phyloP scores from a whole-genome alignment of 1,140 invertebrate genomes.

The Onthophagus taurus region DNA sequence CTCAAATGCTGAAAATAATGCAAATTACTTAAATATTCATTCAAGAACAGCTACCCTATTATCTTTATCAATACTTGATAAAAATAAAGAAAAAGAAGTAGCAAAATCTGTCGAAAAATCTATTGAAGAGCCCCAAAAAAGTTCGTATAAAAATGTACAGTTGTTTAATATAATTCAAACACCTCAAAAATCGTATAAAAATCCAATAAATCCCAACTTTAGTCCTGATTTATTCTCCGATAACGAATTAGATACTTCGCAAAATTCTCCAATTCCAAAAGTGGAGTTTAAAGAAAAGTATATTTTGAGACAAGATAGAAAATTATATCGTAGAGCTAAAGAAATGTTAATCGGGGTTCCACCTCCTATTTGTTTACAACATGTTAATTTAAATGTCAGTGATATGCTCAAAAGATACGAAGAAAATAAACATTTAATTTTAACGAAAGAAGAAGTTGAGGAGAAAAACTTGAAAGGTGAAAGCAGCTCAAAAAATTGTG shows the following conservation, averaged over 20 bases:
- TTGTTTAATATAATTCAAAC: constrained; percentile 18
- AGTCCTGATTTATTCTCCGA: constrained; percentile 50
- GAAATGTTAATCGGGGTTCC: constrained; percentile 47
- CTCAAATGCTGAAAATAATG: constrained; percentile 8
- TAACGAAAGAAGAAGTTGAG: constrained; percentile 13
- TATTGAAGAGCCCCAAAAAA: background rate
- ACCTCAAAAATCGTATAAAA: constrained; percentile 22
- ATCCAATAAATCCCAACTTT: constrained; percentile 18
- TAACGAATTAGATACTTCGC: constrained; percentile 30
- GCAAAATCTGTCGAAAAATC: background rate
- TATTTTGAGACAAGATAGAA: constrained; percentile 26
- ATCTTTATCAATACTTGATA: background rate
- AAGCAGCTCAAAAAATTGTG: background rate
- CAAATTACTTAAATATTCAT: background rate
- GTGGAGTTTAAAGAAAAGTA: constrained; percentile 20
- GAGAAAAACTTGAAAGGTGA: constrained; percentile 3
- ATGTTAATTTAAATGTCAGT: constrained; percentile 47
- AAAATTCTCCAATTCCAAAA: constrained; percentile 5
- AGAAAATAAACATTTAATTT: constrained; percentile 27
- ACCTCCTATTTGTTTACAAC: constrained; percentile 56
- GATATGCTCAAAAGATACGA: constrained; percentile 45
- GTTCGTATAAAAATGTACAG: too few relatives aligned
- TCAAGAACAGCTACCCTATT: background rate
- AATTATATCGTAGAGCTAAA: constrained; percentile 34
- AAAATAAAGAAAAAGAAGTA: background rate